phyloP scores from a whole-genome alignment of 1,140 invertebrate genomes.

The Grapholita molesta region DNA sequence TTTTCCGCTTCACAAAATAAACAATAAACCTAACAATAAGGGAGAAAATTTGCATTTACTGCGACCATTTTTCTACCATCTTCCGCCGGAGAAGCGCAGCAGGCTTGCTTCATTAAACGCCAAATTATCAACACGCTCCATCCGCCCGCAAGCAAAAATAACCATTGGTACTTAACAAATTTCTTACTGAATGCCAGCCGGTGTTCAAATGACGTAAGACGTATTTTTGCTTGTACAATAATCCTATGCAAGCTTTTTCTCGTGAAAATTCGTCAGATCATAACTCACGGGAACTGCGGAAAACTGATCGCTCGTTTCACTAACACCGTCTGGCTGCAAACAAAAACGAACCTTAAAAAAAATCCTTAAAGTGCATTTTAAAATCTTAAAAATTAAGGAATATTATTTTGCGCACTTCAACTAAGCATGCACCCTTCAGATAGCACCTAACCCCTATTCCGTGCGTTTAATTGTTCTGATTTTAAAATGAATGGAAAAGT shows the following conservation, averaged over 20 bases:
- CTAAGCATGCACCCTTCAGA: constrained; percentile 58
- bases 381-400: neutral
- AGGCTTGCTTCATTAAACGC: constrained; percentile 70
- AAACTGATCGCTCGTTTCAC: constrained; percentile 39
- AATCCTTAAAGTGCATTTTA: constrained; percentile 9
- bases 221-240: constrained; percentile 39
- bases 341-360: constrained; percentile 7
- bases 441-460: constrained; percentile 48
- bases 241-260: constrained; percentile 36
- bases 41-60: constrained; percentile 67
- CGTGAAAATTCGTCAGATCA: constrained; percentile 58
- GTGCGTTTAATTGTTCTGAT: constrained; percentile 71
- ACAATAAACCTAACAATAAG: constrained; percentile 70
- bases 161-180: constrained; percentile 42
- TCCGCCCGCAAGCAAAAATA: constrained; percentile 53
- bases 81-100: constrained; percentile 57
- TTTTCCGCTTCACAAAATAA: constrained; percentile 59
- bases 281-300: constrained; percentile 54
- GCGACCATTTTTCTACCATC: constrained; percentile 64
- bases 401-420: constrained; percentile 46
- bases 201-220: constrained; percentile 33
- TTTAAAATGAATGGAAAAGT: constrained; percentile 56
- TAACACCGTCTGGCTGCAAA: neutral
- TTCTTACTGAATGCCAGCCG: constrained; percentile 26
- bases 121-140: constrained; percentile 71